Evolutionary conservation across 2,888 invertebrate species (phyloP).

Genomic region (Eilema depressum): DNA sequence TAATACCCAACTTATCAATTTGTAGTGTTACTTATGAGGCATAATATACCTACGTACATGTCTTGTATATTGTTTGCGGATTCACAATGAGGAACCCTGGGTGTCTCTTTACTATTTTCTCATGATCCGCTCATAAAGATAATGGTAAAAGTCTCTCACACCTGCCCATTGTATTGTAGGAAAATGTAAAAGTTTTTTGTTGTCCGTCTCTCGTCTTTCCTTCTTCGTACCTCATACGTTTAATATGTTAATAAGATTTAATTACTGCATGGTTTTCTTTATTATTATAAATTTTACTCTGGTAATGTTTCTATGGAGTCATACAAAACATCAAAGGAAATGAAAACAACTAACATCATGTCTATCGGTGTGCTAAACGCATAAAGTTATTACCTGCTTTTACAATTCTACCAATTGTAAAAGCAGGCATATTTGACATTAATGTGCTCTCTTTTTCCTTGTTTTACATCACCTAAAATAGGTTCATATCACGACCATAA

Average conservation of each 20-base stretch:
- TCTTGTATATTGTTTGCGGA: conserved; percentile 3
- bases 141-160: conserved; percentile 63
- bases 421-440: not conserved
- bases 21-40: conserved; percentile 11
- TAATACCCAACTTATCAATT: conserved; percentile 27
- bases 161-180: conserved; percentile 62
- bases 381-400: not conserved
- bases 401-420: not conserved
- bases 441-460: not conserved
- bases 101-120: conserved; percentile 36
- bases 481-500: not conserved
- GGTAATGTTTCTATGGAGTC: not conserved
- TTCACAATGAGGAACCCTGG: conserved; percentile 18
- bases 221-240: conserved; percentile 17
- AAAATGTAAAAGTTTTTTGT: conserved; percentile 49
- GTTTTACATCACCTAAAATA: not conserved
- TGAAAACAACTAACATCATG: not conserved
- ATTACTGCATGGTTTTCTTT: conserved; percentile 27
- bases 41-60: conserved; percentile 5
- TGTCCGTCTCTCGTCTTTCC: conserved; percentile 16
- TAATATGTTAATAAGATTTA: conserved; percentile 27
- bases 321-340: not conserved
- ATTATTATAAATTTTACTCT: not conserved
- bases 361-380: too few species aligned
- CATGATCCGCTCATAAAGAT: conserved; percentile 49